Evolutionary conservation across 2,113 vertebrate species (phyloP), one percentile per base, ranked within the genome.

Genomic region (Oxyura jamaicensis): DNA sequence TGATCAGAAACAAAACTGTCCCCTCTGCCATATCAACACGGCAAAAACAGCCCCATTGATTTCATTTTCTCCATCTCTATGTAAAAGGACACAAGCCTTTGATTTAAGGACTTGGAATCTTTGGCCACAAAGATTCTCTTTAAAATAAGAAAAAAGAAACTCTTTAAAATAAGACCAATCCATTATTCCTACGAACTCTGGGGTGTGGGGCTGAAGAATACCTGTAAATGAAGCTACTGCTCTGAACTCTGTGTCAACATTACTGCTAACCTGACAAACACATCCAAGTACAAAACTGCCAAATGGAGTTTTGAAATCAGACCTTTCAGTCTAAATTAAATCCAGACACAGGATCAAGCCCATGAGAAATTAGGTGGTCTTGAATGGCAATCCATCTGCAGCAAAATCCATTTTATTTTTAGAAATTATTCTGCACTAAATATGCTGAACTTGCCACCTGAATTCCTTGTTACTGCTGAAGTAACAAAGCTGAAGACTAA

Each of bases 391-490:
- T 8, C 63, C 42, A 3, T 65, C 80, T 31, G 39, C 52, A 88
- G 21, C 15, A 76, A 81, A 71, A 55, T 22, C 8, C 31, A 13
- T 56, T 83, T 79, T 19, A 69, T 76, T 69, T 39, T 23, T 19
- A 56, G 39, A 42, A 48, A 8, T 62, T 53, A 66, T 36, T 46
- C 68, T 17, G 17, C 52, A 36, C 20, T n/a, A 72, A 52, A 4
- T 4, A 33, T 0, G 1, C 25, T 42, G 72, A 83, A 39, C 29
- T 72, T 0, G 0, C 46, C 36, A 36, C 25, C 28, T 31, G 31
- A 36, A 22, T 35, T 44, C 22, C 46, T 50, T 18, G 31, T 6
- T 33, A 36, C 29, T 77, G 33, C 68, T 56, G 80, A 90, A 78
- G 35, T 48, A 22, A 48, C 46, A 48, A 48, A 11, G 46, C 68